Evolutionary conservation across 1,140 invertebrate species (phyloP).

Genomic region (Drosophila guanche): DNA sequence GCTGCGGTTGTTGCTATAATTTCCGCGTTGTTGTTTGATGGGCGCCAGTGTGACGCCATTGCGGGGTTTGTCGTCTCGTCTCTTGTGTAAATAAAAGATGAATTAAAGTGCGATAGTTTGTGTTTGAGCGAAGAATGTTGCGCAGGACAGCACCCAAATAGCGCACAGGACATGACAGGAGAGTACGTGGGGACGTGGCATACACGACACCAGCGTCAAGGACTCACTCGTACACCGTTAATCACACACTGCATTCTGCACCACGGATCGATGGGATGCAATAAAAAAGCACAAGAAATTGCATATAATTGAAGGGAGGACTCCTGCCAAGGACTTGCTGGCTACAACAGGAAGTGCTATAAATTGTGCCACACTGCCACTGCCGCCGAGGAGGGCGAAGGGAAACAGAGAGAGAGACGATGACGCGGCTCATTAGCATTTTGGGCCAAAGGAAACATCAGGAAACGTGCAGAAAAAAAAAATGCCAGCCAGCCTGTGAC

Average conservation of each 20-base stretch:
- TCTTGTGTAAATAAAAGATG: conserved; percentile 65
- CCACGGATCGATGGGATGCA: conserved; percentile 61
- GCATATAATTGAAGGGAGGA: conserved; percentile 69
- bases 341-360: conserved; percentile 67
- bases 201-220: conserved; percentile 1
- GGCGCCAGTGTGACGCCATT: conserved; percentile 67
- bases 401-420: conserved; percentile 6
- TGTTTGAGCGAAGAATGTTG: conserved; percentile 51
- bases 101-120: conserved; percentile 68
- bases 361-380: conserved; percentile 57
- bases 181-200: background rate
- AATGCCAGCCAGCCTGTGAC: conserved; percentile 45
- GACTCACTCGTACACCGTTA: conserved; percentile 49
- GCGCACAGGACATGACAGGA: conserved; percentile 5
- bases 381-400: background rate
- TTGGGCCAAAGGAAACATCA: conserved; percentile 64
- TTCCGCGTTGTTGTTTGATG: conserved; percentile 25
- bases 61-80: conserved; percentile 38
- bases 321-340: conserved; percentile 24
- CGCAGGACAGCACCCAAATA: conserved; percentile 31
- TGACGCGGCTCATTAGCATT: conserved; percentile 72
- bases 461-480: conserved; percentile 45
- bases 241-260: conserved; percentile 47
- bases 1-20: conserved; percentile 38
- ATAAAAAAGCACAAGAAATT: conserved; percentile 65